Base-by-base conservation (phyloP, 2,113 vertebrate genomes). In the Nesogale talazaci region DNA sequence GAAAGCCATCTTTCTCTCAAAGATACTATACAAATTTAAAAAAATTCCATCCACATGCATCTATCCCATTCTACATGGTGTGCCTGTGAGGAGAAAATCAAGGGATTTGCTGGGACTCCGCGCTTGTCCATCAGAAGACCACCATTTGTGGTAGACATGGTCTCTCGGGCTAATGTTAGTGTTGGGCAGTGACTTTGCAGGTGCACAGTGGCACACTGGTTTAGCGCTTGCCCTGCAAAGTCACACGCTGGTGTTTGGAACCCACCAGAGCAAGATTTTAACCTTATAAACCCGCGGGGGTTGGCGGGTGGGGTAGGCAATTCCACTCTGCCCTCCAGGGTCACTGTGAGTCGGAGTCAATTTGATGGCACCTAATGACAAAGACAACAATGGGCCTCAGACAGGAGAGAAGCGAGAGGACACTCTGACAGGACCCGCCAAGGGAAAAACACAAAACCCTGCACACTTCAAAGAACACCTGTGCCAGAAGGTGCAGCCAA, bases 341-440 rank as follows among this genome's bases (percentile, higher is more conserved):
- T 52, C 46, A 14, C 69, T 31, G n/a, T 70, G 69, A 70, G 69
- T 34, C 15, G 14, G 17, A 3, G 34, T 19, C 16, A 34, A n/a
- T n/a, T 8, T 52, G 46, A 52, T 11, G 46, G 46, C 46, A 6
- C 46, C n/a, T n/a, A n/a, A 11, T 70, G n/a, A 70, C 31, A 2
- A 20, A 3, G 46, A 34, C 69, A 31, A 70, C 69, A 34, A 19
- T 3, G 15, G 31, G n/a, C 22, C 69, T 70, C 17, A 17, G 15
- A 80, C 14, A 93, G 85, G 15, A 79, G 84, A 86, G 82, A 87
- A 86, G 82, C 70, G 46, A 77, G 19, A 61, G 67, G 31, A 23
- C 7, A 88, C 17, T 76, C 3, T 40, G 42, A 46, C 1, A 61
- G 40, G 38, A 83, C 57, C 5, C 42, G 77, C 20, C 38, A 56